Percentiles rank a stretch among this genome's conserved stretches.
Conservation (phyloP, 2,888 invertebrate genomes). For the Caenorhabditis zanzibari region DNA sequence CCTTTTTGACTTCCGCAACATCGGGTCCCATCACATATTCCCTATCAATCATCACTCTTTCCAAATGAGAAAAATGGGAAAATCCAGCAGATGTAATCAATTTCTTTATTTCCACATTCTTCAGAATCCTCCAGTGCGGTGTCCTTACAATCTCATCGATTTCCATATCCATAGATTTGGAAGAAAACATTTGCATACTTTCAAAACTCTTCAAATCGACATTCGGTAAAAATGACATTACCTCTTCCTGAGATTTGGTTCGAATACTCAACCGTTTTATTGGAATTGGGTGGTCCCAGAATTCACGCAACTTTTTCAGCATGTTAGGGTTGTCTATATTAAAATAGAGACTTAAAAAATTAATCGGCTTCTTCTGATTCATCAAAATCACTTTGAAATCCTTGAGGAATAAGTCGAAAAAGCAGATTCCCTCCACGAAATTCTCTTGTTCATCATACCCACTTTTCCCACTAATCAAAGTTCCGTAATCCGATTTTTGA, state of each 20-base stretch:
- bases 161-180: background rate
- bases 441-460: background rate
- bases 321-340: background rate
- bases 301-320: background rate
- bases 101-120: no score
- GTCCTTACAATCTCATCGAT: background rate
- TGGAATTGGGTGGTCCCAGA: background rate
- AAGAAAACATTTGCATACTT: background rate
- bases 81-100: no score
- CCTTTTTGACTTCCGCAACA: no score
- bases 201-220: background rate
- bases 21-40: no score
- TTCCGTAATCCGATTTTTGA: background rate
- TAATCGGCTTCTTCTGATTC: constrained; percentile 2
- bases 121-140: background rate
- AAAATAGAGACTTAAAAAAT: background rate
- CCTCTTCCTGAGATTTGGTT: background rate
- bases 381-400: background rate
- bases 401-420: background rate
- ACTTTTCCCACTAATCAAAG: background rate
- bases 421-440: background rate
- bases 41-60: no score
- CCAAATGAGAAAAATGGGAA: no score
- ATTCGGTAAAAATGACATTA: background rate
- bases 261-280: background rate